Base-by-base conservation (phyloP, 2,113 vertebrate species). In the Thunnus maccoyii region DNA sequence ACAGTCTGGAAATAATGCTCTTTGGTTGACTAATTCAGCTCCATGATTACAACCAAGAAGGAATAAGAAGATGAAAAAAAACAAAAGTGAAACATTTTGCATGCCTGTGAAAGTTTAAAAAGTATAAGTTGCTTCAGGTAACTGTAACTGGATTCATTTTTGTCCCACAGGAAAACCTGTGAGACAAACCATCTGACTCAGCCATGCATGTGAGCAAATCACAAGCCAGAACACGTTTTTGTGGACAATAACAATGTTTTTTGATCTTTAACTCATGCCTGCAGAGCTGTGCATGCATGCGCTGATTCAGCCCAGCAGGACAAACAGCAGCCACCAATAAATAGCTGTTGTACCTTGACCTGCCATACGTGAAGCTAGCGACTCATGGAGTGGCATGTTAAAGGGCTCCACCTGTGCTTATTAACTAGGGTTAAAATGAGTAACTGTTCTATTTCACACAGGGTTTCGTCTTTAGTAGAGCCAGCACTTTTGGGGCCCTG, bases 171-270 rank as follows among this genome's bases (percentile, higher is more conserved):
- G 60, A 16, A 62, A 62, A 62, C 17, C 30, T 46, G 6, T 36
- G 61, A 46, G 41, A 22, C n/a, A 63, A 46, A 20, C 36, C 61
- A 22, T 63, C 36, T 63, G 61, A 3, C 46, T n/a, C 11, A 47
- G 11, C 14, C n/a, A 46, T 22, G 62, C 18, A 7, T 41, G 32
- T 51, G 12, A 75, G 57, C n/a, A 68, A 77, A 52, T 67, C 41
- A 47, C 47, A 67, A 44, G n/a, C 14, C 56, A 62, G 50, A 58
- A 47, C 72, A 41, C 64, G 50, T 76, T 56, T 57, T 56, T 68
- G 50, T 44, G 62, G 48, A 36, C 36, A 12, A 55, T 36, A 68
- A 76, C 25, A 69, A 69, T 14, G 11, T 72, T 47, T 20, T 41
- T 36, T 20, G 4, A 22, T 51, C 32, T 61, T n/a, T 30, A 48